phyloP scores from a whole-genome alignment of 1,140 invertebrate species.

The Acromyrmex echinatior region DNA sequence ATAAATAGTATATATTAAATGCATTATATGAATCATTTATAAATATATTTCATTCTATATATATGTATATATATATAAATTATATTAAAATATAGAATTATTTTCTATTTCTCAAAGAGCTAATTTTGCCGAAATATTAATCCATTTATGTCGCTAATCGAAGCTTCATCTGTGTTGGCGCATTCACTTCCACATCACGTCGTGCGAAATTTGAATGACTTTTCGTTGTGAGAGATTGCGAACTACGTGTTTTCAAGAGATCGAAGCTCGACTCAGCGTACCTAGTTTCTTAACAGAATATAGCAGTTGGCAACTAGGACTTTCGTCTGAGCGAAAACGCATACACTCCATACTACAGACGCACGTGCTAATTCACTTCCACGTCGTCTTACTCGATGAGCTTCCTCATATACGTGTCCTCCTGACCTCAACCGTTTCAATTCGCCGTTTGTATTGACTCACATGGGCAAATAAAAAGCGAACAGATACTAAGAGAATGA shows the following conservation, averaged over 20 bases:
- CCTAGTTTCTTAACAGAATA: slow-evolving; percentile 78
- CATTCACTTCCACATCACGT: slow-evolving; percentile 28
- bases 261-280: slow-evolving; percentile 29
- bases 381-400: slow-evolving; percentile 21
- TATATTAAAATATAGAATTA: neutral
- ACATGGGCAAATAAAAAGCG: slow-evolving; percentile 43
- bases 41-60: too few species aligned
- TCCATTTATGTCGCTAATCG: slow-evolving; percentile 4
- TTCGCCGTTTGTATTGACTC: slow-evolving; percentile 67
- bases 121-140: slow-evolving; percentile 10
- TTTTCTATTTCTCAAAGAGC: neutral
- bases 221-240: slow-evolving; percentile 31
- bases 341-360: slow-evolving; percentile 61
- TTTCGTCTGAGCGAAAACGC: slow-evolving; percentile 73
- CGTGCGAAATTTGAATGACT: slow-evolving; percentile 27
- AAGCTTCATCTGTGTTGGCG: neutral
- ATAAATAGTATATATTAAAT: too few species aligned
- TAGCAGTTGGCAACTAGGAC: slow-evolving; percentile 76
- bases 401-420: slow-evolving; percentile 29
- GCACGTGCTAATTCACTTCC: slow-evolving; percentile 56
- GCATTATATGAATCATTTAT: too few species aligned
- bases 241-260: slow-evolving; percentile 46
- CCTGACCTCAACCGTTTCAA: slow-evolving; percentile 54
- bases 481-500: neutral
- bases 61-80: neutral